Evolutionary conservation across 2,888 invertebrate species (phyloP).

Genomic region (Osmoderma eremita): DNA sequence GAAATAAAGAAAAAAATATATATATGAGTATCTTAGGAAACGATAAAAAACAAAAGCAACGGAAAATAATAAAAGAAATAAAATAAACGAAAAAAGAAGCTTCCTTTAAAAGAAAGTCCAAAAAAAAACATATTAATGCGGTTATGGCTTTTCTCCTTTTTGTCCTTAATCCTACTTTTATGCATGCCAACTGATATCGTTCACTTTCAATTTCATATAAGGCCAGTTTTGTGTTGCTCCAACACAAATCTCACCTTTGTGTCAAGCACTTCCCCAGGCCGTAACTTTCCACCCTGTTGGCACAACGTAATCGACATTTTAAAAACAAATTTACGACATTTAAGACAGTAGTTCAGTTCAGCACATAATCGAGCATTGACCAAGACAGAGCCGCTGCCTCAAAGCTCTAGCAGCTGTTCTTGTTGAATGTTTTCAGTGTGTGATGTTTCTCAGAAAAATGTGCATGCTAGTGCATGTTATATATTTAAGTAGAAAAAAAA

Average conservation of each 20-base stretch:
- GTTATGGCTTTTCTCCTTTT: slow-evolving; percentile 38
- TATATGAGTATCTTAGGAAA: slow-evolving; percentile 9
- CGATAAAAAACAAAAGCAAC: neutral
- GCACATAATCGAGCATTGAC: slow-evolving; percentile 48
- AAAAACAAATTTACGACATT: slow-evolving; percentile 44
- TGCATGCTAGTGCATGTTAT: slow-evolving; percentile 43
- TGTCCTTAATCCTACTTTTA: slow-evolving; percentile 31
- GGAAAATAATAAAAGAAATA: slow-evolving; percentile 49
- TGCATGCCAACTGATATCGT: slow-evolving; percentile 39
- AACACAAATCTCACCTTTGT: slow-evolving; percentile 79
- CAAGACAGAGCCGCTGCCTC: slow-evolving; percentile 16
- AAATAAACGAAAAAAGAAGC: slow-evolving; percentile 42
- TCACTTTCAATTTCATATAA: slow-evolving; percentile 46
- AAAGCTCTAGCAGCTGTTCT: slow-evolving; percentile 27
- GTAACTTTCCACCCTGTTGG: slow-evolving; percentile 78
- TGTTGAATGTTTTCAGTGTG: slow-evolving; percentile 15
- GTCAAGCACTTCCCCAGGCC: slow-evolving; percentile 81
- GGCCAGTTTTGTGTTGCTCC: slow-evolving; percentile 62
- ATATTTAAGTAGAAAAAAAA: slow-evolving; percentile 10
- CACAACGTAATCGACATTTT: slow-evolving; percentile 52
- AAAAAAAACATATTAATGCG: slow-evolving; percentile 46
- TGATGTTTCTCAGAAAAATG: slow-evolving; percentile 31
- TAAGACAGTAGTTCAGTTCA: slow-evolving; percentile 35
- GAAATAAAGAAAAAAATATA: slow-evolving; percentile 67
- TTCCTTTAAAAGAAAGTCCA: slow-evolving; percentile 50